Evolutionary conservation across 2,888 invertebrate genomes (phyloP).

Genomic region (Lomographa bimaculata): DNA sequence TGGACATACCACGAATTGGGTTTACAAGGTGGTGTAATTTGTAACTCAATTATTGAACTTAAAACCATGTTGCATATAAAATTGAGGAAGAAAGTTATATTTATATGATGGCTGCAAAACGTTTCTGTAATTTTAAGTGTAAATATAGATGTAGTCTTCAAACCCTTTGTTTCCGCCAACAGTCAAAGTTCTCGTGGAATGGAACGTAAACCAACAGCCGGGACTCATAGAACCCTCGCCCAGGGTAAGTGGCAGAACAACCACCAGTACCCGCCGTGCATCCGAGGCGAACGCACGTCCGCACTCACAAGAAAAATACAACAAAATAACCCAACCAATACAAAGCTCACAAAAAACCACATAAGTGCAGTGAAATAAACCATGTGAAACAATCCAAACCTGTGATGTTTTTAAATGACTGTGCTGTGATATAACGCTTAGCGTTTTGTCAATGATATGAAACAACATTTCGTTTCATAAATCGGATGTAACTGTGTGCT

Average conservation of each 20-base stretch:
- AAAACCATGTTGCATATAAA: no score
- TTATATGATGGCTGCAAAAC: no score
- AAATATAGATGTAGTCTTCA: neutral
- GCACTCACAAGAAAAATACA: constrained; percentile 44
- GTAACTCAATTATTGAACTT: no score
- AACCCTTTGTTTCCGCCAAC: constrained; percentile 25
- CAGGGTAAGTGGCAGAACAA: constrained; percentile 55
- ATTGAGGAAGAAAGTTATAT: no score
- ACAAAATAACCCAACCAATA: constrained; percentile 68
- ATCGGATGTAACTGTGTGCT: constrained; percentile 67
- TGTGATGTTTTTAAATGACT: constrained; percentile 36
- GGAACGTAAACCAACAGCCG: constrained; percentile 68
- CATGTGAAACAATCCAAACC: constrained; percentile 39
- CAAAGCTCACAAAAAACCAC: constrained; percentile 43
- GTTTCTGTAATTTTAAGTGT: neutral
- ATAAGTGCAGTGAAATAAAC: constrained; percentile 46
- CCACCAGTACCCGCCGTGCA: constrained; percentile 66
- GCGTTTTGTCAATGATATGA: constrained; percentile 67
- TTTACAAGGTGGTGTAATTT: no score
- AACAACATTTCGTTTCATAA: constrained; percentile 76
- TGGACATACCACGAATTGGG: no score
- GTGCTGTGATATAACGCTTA: constrained; percentile 40
- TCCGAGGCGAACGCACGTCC: constrained; percentile 47
- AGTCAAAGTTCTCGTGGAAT: constrained; percentile 53
- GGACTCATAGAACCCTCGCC: constrained; percentile 65